These are phyloP conservation scores for Felis chaus DNA, from an alignment of 2,113 vertebrate genomes.

Conservation along the genomic window DNA sequence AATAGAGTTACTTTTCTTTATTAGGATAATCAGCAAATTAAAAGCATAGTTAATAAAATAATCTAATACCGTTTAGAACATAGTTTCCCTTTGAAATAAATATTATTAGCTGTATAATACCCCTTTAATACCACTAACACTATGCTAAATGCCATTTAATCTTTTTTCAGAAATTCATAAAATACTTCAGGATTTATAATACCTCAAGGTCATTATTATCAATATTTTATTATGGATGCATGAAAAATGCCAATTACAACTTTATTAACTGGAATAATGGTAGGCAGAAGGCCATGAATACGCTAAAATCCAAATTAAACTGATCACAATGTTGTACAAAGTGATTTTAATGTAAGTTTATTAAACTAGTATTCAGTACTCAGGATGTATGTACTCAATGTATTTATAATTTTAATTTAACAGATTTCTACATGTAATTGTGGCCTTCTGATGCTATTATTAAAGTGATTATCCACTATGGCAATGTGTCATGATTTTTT, in stretches of 20 bases:
- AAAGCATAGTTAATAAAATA: not conserved
- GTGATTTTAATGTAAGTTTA: not conserved
- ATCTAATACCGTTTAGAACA: not conserved
- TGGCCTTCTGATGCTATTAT: not conserved
- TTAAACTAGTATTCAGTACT: not conserved
- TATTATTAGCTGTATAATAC: not conserved
- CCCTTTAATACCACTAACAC: not conserved
- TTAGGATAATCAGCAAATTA: not conserved
- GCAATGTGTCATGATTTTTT: not conserved
- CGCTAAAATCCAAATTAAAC: conserved; percentile 18
- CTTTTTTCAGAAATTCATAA: not conserved
- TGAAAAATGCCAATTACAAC: not conserved
- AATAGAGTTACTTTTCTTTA: not conserved
- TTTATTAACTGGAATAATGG: not conserved
- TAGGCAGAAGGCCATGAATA: not conserved
- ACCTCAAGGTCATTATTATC: not conserved
- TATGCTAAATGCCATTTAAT: not conserved
- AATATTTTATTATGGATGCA: not conserved
- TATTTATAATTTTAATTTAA: not conserved
- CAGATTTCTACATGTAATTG: not conserved
- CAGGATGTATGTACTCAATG: not conserved
- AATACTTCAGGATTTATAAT: not conserved
- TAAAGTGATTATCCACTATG: not conserved
- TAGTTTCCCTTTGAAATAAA: not conserved
- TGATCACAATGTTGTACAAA: not conserved